Evolutionary conservation across 2,888 invertebrate genomes (phyloP).

Genomic region (Archips crataeganus): DNA sequence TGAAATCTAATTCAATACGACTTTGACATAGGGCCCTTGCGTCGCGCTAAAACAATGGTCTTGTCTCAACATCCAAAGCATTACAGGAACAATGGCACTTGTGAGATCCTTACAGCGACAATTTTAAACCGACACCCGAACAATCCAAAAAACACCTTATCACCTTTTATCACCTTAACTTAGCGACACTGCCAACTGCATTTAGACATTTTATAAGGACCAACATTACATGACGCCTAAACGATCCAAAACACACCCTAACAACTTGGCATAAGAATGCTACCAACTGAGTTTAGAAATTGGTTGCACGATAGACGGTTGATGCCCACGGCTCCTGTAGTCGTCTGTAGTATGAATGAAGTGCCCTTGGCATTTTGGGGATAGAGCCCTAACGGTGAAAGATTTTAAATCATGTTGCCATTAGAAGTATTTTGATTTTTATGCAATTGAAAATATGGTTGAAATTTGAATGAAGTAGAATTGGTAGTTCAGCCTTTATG

Average conservation of each 20-base stretch:
- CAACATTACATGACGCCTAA: neutral
- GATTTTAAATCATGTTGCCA: neutral
- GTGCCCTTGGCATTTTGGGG: conserved; percentile 30
- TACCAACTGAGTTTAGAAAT: neutral
- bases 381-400: neutral
- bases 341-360: conserved; percentile 26
- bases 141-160: neutral
- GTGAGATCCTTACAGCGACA: conserved; percentile 21
- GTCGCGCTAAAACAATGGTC: conserved; percentile 66
- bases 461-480: neutral
- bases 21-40: conserved; percentile 63
- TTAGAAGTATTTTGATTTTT: neutral
- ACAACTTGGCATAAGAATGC: neutral
- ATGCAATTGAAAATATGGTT: neutral
- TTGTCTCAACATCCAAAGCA: conserved; percentile 63
- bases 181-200: neutral
- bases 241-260: neutral
- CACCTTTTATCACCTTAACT: neutral
- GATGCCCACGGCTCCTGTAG: conserved; percentile 16
- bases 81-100: conserved; percentile 62
- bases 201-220: conserved; percentile 11
- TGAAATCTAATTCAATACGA: conserved; percentile 59
- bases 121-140: neutral
- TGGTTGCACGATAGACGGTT: neutral
- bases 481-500: neutral